Base-by-base conservation (phyloP, 2,797 vertebrate genomes). In the Champsocephalus gunnari region DNA sequence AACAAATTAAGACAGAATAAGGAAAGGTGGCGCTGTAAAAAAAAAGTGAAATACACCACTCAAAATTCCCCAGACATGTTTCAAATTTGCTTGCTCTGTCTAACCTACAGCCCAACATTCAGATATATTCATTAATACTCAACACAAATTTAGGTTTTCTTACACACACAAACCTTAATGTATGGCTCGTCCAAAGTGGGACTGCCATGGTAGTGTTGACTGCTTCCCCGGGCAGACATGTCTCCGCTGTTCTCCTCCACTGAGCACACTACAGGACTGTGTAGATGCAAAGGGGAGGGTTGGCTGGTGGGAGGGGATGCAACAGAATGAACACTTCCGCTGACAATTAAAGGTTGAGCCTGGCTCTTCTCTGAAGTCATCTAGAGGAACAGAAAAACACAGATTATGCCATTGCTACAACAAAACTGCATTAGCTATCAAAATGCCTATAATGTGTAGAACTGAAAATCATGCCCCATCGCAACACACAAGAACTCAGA, bases 261-360 rank as follows among this genome's bases (percentile, higher is more conserved):
- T 9, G 93, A 89, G 75, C 84, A 89, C 24, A 88, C 73, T 28
- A 71, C 44, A 12, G 94, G 95, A 85, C 88, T 95, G 77, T 83
- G 93, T 16, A 83, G 81, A 65, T 80, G 93, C 74, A 86, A 84
- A 12, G 94, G 87, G 54, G 93, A 92, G 41, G 72, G 43, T 62
- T 69, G 85, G 73, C 86, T 64, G 66, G 78, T 48, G 71, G 92
- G 61, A 48, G 93, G 86, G 4, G 93, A 90, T 9, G 68, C 57
- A 16, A 88, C 56, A 3, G 92, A 91, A 63, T 85, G 86, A 70
- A 84, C 28, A 44, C 87, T 93, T 64, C 90, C 93, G 7, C 83
- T 92, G 62, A 95, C 84, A 1, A 94, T 92, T 64, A 93, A 73
- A 0, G 88, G 85, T 59, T 79, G 87, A 24, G 80, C 48, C 60